Percentiles rank a stretch among this genome's conserved stretches.
These are phyloP conservation scores for Rhinogobio ventralis DNA, from an alignment of 2,797 vertebrate species.

Conservation along the genomic window DNA sequence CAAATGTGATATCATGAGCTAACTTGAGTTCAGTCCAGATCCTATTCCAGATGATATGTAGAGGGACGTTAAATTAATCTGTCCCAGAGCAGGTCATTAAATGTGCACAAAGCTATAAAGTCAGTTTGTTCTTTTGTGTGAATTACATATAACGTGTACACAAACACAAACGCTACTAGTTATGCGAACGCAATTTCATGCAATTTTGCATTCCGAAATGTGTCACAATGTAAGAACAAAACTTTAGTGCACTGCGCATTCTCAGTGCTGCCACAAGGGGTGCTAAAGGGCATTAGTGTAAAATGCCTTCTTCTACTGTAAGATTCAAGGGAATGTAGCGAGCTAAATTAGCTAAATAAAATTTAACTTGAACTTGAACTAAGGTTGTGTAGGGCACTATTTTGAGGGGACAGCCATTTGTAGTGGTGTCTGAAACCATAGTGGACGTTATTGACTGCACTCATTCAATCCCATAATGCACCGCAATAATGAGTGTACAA, in stretches of 20 bases:
- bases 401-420: background rate
- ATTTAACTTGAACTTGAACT: background rate
- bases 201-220: background rate
- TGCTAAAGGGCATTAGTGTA: background rate
- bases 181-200: background rate
- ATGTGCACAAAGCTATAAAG: constrained; percentile 23
- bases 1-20: constrained; percentile 51
- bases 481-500: too few relatives aligned
- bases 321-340: background rate
- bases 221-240: background rate
- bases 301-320: background rate
- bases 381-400: background rate
- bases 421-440: background rate
- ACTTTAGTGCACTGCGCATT: background rate
- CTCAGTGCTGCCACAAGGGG: background rate
- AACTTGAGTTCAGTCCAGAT: constrained; percentile 30
- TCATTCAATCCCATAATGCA: too few relatives aligned
- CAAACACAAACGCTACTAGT: background rate
- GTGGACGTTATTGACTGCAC: too few relatives aligned
- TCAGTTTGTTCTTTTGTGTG: background rate
- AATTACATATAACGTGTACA: background rate
- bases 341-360: background rate
- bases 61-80: constrained; percentile 18
- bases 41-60: constrained; percentile 35
- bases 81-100: constrained; percentile 34